phyloP scores from a whole-genome alignment of 2,797 vertebrate genomes.

The Danio albolineatus region DNA sequence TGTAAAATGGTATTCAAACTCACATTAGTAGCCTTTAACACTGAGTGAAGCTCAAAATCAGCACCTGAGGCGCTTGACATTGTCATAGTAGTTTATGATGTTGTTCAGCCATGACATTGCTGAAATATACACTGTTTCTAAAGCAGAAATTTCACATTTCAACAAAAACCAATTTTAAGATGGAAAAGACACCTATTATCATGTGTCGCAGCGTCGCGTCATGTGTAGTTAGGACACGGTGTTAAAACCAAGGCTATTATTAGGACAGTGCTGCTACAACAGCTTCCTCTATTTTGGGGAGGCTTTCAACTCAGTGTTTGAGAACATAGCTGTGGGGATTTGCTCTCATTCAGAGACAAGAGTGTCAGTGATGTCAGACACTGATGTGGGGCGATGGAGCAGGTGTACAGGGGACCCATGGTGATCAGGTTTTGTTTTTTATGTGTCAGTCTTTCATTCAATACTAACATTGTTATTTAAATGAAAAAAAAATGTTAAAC shows the following conservation, averaged over 20 bases:
- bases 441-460: background rate
- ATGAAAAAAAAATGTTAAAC: background rate
- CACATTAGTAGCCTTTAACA: no score
- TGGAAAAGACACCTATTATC: no score
- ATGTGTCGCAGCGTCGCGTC: no score
- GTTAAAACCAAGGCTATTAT: conserved; percentile 16
- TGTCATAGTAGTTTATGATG: no score
- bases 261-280: background rate
- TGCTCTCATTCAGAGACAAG: background rate
- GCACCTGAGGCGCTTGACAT: no score
- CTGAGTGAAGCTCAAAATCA: no score
- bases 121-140: no score
- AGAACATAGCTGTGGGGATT: conserved; percentile 11
- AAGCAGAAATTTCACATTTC: no score
- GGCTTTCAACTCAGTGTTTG: background rate
- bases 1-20: no score
- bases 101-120: no score
- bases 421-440: conserved; percentile 4
- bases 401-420: conserved; percentile 1
- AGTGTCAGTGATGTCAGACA: conserved; percentile 6
- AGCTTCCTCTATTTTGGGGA: conserved; percentile 8
- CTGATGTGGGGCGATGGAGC: background rate
- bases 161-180: no score
- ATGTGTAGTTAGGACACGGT: no score
- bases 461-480: background rate